Percentiles rank a stretch among this genome's conserved stretches.
phyloP scores from a whole-genome alignment of 37 sponge, comb jelly and placozoan species.

The Cliona cf. orientalis region DNA sequence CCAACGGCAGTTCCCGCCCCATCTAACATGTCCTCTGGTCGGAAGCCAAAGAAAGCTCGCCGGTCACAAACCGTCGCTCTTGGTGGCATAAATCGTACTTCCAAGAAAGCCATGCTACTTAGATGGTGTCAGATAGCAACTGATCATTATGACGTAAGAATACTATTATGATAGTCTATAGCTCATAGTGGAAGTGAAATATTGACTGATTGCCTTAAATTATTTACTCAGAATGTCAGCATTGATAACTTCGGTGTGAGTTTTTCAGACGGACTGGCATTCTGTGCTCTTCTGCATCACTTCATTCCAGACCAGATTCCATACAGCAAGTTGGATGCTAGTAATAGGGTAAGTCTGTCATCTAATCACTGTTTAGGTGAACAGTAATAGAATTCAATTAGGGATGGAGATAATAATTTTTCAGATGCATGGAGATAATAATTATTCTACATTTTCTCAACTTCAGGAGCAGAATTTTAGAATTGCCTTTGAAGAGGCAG shows the following conservation, averaged over 20 bases:
- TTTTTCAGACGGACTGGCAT: constrained; percentile 84
- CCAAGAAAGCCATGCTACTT: constrained; percentile 61
- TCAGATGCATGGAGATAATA: neutral
- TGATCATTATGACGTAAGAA: constrained; percentile 47
- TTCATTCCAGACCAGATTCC: constrained; percentile 83
- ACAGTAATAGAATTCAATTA: neutral
- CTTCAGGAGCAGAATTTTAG: constrained; percentile 61
- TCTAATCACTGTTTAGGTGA: neutral
- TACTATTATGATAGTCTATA: neutral
- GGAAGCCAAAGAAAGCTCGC: constrained; percentile 1
- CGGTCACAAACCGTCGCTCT: constrained; percentile 18
- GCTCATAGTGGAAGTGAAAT: neutral
- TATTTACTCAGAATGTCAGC: constrained; percentile 61
- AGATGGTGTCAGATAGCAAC: constrained; percentile 66
- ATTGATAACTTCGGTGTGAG: constrained; percentile 70
- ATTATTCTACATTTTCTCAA: neutral
- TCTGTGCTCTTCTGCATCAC: constrained; percentile 88
- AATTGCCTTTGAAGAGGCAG: constrained; percentile 72
- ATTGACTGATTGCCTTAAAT: too few species aligned
- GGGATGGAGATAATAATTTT: neutral
- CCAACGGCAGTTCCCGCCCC: too few species aligned
- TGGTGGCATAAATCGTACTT: constrained; percentile 5
- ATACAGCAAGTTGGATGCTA: constrained; percentile 51
- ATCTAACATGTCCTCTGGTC: too few species aligned
- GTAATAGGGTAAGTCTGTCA: constrained; percentile 60